Evolutionary conservation across 2,888 invertebrate species (phyloP).

Genomic region (Cryptocephalus primarius): DNA sequence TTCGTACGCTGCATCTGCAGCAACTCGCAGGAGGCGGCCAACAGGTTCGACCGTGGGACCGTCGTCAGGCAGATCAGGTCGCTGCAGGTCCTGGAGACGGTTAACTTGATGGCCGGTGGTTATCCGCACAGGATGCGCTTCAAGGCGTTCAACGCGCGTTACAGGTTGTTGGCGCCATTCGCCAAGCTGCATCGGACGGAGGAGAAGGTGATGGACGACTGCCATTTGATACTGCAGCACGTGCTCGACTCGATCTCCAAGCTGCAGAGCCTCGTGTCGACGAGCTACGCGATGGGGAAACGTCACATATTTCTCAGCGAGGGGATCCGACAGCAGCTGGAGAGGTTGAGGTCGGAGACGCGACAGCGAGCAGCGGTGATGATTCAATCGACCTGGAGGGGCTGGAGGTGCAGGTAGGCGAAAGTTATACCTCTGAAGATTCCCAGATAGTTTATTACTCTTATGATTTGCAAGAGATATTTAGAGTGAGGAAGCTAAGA

Average conservation of each 20-base stretch:
- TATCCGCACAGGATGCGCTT: conserved; percentile 93
- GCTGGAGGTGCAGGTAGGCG: conserved; percentile 54
- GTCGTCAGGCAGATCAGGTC: conserved; percentile 85
- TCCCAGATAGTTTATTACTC: too few relatives aligned
- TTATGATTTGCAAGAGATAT: too few relatives aligned
- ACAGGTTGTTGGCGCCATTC: conserved; percentile 76
- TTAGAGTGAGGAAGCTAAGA: too few relatives aligned
- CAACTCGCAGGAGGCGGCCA: conserved; percentile 71
- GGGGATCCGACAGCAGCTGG: conserved; percentile 82
- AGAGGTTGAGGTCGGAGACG: conserved; percentile 67
- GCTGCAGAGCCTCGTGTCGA: conserved; percentile 49
- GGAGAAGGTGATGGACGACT: conserved; percentile 63
- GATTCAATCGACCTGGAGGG: conserved; percentile 79
- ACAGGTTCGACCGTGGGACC: conserved; percentile 70
- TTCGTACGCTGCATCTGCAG: conserved; percentile 89
- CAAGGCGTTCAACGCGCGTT: conserved; percentile 80
- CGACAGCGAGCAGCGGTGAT: conserved; percentile 70
- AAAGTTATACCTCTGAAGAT: too few relatives aligned
- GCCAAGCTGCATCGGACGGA: conserved; percentile 52
- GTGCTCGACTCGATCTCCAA: conserved; percentile 50
- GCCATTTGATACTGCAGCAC: conserved; percentile 61
- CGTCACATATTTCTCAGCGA: conserved; percentile 91
- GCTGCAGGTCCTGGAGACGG: conserved; percentile 80
- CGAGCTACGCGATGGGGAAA: conserved; percentile 86
- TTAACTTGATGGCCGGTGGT: conserved; percentile 89